Evolutionary conservation across 2,888 invertebrate genomes (phyloP), one percentile per base, ranked within the genome.

Genomic region (Actias luna): DNA sequence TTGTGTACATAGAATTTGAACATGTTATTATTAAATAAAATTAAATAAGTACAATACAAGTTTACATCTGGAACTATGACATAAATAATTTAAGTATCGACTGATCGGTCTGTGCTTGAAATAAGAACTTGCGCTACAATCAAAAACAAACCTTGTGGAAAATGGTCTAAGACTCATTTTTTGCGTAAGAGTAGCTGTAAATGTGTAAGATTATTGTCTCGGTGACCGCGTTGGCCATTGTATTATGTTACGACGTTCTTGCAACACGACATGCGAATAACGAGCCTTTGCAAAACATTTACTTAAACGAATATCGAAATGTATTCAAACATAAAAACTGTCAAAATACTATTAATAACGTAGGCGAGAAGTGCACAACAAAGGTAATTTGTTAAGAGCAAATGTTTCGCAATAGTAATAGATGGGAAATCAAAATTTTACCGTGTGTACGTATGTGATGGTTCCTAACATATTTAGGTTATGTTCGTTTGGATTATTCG

Each of bases 141-240:
- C 22, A 31, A 70, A 70, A 74, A 66, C 29, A 58, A 50, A 68
- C 68, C 71, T 74, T 73, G 61, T 64, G 61, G 62, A 64, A 67
- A 58, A 42, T 65, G 64, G 62, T 68, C 65, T 71, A 74, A 74
- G 70, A 73, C 61, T 62, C 71, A 68, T 67, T 67, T 69, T 69
- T 66, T 75, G 69, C 69, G 71, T 71, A 69, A 72, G 69, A 67
- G 67, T 71, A 70, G 68, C 70, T 73, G 73, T 79, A 76, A 78
- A 73, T 71, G 75, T 75, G 71, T 72, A 65, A 67, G 77, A 74
- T 82, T 82, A 87, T 88, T 88, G 87, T 87, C 82, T 82, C 76
- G 68, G 77, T 73, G 80, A 77, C 81, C 77, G 74, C 69, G 74
- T 74, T 77, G 73, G 71, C 83, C 74, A 87, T 88, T 87, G 87